phyloP scores from a whole-genome alignment of 2,113 vertebrate species.

The Pampusana beccarii region DNA sequence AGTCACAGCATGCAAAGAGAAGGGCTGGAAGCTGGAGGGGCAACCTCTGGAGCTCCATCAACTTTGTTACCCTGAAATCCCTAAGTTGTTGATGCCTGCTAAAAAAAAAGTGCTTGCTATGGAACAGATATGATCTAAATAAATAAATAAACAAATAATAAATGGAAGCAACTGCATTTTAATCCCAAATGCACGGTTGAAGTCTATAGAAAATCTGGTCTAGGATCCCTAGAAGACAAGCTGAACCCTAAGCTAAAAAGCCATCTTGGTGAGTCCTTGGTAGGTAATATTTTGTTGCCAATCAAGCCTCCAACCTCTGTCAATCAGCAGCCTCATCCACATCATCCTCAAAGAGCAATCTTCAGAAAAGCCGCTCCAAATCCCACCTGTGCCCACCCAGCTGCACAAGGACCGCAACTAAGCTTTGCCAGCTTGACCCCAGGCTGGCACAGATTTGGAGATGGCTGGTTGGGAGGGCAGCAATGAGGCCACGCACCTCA shows the following conservation, averaged over 20 bases:
- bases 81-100: not conserved
- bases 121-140: not conserved
- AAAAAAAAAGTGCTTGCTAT: not conserved
- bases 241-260: not conserved
- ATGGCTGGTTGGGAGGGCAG: not conserved
- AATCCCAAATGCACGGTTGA: fast-evolving
- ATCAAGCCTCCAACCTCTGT: not conserved
- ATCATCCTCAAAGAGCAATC: not conserved
- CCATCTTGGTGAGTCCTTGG: not conserved
- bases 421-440: not conserved
- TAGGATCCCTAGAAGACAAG: not conserved
- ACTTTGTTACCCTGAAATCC: not conserved
- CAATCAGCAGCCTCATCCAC: not conserved
- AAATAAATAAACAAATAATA: not conserved
- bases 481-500: not conserved
- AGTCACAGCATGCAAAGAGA: not conserved
- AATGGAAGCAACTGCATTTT: not conserved
- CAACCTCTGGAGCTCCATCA: not conserved
- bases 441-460: not conserved
- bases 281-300: not conserved
- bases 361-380: not conserved
- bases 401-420: not conserved
- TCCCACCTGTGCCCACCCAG: not conserved
- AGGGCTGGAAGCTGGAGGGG: not conserved
- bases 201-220: not conserved